Percentiles rank a stretch among this genome's conserved stretches.
Conservation (phyloP, 2,113 vertebrate species). For the Semnornis frantzii region DNA sequence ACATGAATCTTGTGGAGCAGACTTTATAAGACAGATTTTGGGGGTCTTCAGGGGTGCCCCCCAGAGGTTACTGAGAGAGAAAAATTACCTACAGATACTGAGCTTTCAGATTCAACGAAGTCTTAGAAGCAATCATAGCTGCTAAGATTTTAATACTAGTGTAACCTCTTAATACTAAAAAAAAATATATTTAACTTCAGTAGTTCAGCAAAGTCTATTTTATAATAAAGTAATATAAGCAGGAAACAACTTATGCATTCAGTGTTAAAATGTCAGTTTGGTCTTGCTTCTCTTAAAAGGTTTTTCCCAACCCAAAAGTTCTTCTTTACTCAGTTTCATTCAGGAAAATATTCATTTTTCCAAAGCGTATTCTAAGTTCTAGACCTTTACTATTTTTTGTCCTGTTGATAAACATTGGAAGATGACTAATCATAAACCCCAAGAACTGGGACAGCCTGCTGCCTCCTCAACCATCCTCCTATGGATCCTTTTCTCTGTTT, state of each 20-base stretch:
- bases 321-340: not conserved
- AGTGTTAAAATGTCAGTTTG: not conserved
- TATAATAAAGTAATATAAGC: not conserved
- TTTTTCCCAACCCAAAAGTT: fast-evolving
- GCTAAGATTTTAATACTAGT: not conserved
- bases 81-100: not conserved
- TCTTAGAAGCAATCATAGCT: not conserved
- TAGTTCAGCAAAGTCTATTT: not conserved
- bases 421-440: not conserved
- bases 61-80: not conserved
- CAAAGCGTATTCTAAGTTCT: not conserved
- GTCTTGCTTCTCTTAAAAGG: not conserved
- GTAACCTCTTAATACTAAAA: not conserved
- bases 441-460: not conserved
- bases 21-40: not conserved
- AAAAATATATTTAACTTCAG: not conserved
- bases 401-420: not conserved
- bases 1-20: not conserved
- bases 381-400: not conserved
- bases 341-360: not conserved
- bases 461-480: not conserved
- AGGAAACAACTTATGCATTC: not conserved
- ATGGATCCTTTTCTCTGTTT: fast-evolving
- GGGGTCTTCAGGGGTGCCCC: not conserved
- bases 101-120: not conserved